phyloP scores from a whole-genome alignment of 2,888 invertebrate genomes.

The Galerucella calmariensis region DNA sequence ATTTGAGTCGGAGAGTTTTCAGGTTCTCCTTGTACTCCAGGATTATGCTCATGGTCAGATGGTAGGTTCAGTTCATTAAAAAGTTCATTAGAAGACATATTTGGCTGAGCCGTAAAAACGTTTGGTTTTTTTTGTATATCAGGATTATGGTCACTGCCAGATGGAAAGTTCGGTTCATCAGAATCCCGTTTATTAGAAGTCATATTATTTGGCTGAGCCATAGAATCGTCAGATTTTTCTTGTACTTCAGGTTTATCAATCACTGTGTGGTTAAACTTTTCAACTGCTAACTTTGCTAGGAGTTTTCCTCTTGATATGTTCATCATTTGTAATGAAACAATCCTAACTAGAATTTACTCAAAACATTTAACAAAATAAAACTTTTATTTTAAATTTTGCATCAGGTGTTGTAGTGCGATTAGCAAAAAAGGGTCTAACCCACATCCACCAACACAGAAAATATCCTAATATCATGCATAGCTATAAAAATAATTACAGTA shows the following conservation, averaged over 20 bases:
- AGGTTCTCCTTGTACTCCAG: constrained; percentile 2
- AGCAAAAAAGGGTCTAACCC: constrained; percentile 22
- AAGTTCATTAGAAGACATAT: background rate
- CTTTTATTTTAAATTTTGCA: no score
- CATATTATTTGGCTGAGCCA: no score
- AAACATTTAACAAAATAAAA: background rate
- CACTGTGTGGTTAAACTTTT: background rate
- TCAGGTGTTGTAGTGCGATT: constrained; percentile 16
- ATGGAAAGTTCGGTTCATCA: no score
- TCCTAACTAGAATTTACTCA: background rate
- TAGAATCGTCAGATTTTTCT: no score
- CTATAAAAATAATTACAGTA: background rate
- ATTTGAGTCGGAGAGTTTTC: background rate
- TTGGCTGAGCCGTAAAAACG: background rate
- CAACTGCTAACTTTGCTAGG: background rate
- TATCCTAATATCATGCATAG: background rate
- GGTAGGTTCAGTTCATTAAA: background rate
- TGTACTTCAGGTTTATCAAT: background rate
- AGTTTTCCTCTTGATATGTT: background rate
- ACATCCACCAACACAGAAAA: constrained; percentile 1
- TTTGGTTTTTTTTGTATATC: background rate
- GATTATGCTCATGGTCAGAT: background rate
- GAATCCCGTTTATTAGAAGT: no score
- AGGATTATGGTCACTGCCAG: background rate
- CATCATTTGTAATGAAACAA: constrained; percentile 4